Evolutionary conservation across 1,140 invertebrate species (phyloP), one percentile per base, ranked within the genome.

Genomic region (Drosophila tristis): DNA sequence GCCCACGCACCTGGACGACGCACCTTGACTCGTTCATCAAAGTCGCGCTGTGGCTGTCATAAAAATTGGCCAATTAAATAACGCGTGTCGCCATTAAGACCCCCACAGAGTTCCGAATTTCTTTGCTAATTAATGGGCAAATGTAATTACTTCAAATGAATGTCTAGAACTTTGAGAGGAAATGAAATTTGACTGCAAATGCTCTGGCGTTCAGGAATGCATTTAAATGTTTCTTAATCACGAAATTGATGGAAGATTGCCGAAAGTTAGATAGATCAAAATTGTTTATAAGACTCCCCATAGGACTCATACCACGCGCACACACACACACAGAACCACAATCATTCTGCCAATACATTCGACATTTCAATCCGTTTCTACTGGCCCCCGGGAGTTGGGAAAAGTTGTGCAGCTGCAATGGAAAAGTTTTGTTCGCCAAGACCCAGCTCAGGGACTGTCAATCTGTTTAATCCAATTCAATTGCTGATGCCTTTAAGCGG

Each of bases 41-140:
- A 76, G 74, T 67, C 50, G 55, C 35, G 35, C 35, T 39, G 35
- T 39, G 11, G 11, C 50, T 66, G 54, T 66, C 72, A 75, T 76
- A 60, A 68, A 76, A 76, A 68, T 76, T 67, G 63, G 73, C 56
- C 73, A 76, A 76, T 76, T 76, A 76, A 60, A 76, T 23, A 55
- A 47, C 73, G 39, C 58, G 54, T 49, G 29, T 43, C 13, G 56
- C 50, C 66, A 47, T 55, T 62, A 49, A 47, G 45, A 42, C 58
- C 57, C 51, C 39, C 45, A 39, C 31, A 43, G 25, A 42, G 49
- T 13, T 9, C 72, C 29, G 9, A 53, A 58, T 67, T 64, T 64
- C 29, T 31, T 5, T 20, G 13, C 59, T 57, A 74, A 74, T 74
- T 74, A 74, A 74, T 74, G 70, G 51, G 39, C 42, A 74, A 74